Evolutionary conservation across 2,797 vertebrate genomes (phyloP).

Genomic region (Hydrocynus forskahlii): DNA sequence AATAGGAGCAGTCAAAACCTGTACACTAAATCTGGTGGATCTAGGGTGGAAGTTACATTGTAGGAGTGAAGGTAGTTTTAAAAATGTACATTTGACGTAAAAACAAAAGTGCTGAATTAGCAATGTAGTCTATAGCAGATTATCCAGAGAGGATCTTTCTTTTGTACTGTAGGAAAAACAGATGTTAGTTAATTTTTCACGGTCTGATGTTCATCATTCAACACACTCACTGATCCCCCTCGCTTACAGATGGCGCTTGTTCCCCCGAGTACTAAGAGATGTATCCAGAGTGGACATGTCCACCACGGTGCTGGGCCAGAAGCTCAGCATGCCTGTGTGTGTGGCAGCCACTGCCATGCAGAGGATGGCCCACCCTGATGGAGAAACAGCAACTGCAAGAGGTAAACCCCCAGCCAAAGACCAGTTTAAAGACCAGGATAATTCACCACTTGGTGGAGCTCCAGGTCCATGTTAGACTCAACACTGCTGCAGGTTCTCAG

Average conservation of each 20-base stretch:
- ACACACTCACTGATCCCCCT: not conserved
- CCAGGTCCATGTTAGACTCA: conserved; percentile 6
- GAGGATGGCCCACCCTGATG: conserved; percentile 89
- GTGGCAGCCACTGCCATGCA: conserved; percentile 92
- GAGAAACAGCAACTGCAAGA: conserved; percentile 87
- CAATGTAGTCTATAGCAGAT: not conserved
- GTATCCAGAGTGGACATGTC: conserved; percentile 86
- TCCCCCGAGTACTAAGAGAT: conserved; percentile 86
- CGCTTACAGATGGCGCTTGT: conserved; percentile 82
- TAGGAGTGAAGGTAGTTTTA: not conserved
- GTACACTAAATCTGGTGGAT: not conserved
- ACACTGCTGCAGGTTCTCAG: not conserved
- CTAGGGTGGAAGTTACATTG: not conserved
- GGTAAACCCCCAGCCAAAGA: conserved; percentile 69
- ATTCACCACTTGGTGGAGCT: conserved; percentile 42
- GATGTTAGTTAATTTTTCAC: not conserved
- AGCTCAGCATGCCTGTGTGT: conserved; percentile 88
- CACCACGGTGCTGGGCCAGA: conserved; percentile 82
- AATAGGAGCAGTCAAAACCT: not conserved
- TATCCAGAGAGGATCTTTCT: not conserved
- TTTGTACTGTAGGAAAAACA: not conserved
- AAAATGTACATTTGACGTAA: conserved; percentile 32
- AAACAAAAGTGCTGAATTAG: too few species aligned
- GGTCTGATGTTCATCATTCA: not conserved
- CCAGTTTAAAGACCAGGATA: not conserved